A percentile compares a stretch with the other conserved stretches of the same genome.
These are phyloP conservation scores for Zosterops pallidus DNA, from an alignment of 2,113 vertebrate species.

Conservation along the genomic window DNA sequence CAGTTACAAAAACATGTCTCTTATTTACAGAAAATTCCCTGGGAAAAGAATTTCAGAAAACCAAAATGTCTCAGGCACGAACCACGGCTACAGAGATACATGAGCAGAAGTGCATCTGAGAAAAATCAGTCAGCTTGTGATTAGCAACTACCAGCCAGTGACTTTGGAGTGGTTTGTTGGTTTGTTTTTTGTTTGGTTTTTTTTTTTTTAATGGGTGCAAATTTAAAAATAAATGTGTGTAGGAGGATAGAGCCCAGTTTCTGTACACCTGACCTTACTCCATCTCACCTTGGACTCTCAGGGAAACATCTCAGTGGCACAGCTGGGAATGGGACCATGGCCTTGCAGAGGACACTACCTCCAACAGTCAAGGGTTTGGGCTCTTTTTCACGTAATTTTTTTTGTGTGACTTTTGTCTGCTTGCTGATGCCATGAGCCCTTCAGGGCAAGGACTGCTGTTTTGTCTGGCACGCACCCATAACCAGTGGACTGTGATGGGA, in stretches of 20 bases:
- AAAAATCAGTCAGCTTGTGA: not conserved
- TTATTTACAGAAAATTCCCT: no score
- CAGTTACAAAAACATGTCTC: no score
- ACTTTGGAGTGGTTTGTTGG: not conserved
- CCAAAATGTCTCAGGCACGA: no score
- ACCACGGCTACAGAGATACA: not conserved
- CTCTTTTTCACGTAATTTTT: not conserved
- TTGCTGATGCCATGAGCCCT: not conserved
- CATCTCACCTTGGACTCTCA: not conserved
- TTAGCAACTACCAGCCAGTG: not conserved
- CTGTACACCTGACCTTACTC: not conserved
- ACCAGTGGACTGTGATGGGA: rapidly evolving
- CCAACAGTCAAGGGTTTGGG: not conserved
- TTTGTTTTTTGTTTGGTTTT: no score
- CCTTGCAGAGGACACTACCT: not conserved
- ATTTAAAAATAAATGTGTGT: not conserved
- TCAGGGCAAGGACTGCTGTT: not conserved
- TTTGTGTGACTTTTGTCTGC: not conserved
- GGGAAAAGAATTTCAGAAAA: no score
- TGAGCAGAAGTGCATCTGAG: not conserved
- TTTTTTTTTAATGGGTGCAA: not conserved
- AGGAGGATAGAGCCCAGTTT: not conserved
- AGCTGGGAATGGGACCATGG: not conserved
- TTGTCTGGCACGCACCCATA: rapidly evolving
- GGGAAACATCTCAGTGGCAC: not conserved